These are phyloP conservation scores for Corydoras maculifer DNA, from an alignment of 2,113 vertebrate species.

Conservation along the genomic window DNA sequence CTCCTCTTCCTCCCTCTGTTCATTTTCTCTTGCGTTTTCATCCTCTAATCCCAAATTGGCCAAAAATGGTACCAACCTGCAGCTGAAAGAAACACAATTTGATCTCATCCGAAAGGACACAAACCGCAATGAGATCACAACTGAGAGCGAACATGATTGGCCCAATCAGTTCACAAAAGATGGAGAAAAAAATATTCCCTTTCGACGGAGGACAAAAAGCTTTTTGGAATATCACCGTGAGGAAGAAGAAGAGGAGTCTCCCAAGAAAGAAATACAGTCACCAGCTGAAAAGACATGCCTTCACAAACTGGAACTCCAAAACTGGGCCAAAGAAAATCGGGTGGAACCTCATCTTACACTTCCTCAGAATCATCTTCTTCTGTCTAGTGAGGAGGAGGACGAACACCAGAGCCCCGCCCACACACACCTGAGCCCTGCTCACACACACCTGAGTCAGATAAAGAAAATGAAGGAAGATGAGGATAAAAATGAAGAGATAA, in stretches of 20 bases:
- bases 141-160: slow-evolving; percentile 75
- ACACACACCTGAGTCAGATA: background rate
- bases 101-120: slow-evolving; percentile 79
- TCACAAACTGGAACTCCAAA: slow-evolving; percentile 51
- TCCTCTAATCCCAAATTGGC: slow-evolving; percentile 88
- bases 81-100: slow-evolving; percentile 85
- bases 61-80: slow-evolving; percentile 96
- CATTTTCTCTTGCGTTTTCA: slow-evolving; percentile 55
- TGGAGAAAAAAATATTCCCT: slow-evolving; percentile 62
- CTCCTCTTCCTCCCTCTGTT: slow-evolving; percentile 62
- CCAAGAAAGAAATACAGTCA: slow-evolving; percentile 47
- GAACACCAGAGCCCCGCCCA: slow-evolving; percentile 47
- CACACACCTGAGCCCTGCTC: slow-evolving; percentile 17
- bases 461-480: slow-evolving; percentile 58
- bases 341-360: slow-evolving; percentile 60
- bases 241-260: slow-evolving; percentile 57
- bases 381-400: slow-evolving; percentile 48
- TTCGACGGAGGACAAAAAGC: slow-evolving; percentile 84
- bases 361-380: slow-evolving; percentile 52
- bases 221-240: slow-evolving; percentile 87
- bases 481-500: slow-evolving; percentile 44
- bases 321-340: slow-evolving; percentile 41
- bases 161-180: slow-evolving; percentile 72
- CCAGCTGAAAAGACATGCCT: slow-evolving; percentile 47
- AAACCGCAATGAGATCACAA: slow-evolving; percentile 49